phyloP scores from a whole-genome alignment of 2,888 invertebrate species.

The Ypsolopha sequella region DNA sequence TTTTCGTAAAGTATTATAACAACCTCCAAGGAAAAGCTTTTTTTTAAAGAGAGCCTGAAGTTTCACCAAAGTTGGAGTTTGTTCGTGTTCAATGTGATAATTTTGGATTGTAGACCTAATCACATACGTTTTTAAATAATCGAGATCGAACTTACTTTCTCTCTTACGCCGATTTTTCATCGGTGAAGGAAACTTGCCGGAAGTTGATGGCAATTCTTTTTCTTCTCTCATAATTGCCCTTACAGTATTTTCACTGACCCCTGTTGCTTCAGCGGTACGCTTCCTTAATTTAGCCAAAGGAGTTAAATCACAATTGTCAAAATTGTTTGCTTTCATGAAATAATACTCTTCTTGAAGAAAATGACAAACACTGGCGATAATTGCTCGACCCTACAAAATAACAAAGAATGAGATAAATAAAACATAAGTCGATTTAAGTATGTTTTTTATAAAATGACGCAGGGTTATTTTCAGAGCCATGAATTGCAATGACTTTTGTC shows the following conservation, averaged over 20 bases:
- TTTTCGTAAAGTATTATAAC: neutral
- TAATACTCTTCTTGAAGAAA: constrained; percentile 4
- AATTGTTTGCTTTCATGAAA: constrained; percentile 1
- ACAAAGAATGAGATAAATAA: neutral
- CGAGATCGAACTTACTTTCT: constrained; percentile 1
- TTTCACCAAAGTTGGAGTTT: constrained; percentile 5
- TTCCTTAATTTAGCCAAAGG: constrained; percentile 3
- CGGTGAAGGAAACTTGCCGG: constrained; percentile 7
- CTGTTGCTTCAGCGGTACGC: constrained; percentile 4
- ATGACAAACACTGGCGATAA: neutral
- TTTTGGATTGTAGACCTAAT: constrained; percentile 1
- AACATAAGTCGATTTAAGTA: too few relatives aligned
- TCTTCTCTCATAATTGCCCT: constrained; percentile 1
- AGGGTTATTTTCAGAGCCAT: too few relatives aligned
- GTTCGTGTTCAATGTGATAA: constrained; percentile 4
- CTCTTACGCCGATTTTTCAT: constrained; percentile 7
- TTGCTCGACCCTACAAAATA: neutral
- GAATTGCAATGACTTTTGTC: too few relatives aligned
- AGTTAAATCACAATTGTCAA: constrained; percentile 2
- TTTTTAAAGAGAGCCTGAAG: constrained; percentile 3
- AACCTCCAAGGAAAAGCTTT: constrained; percentile 2
- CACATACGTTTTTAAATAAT: constrained; percentile 1
- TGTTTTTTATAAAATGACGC: too few relatives aligned
- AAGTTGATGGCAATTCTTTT: constrained; percentile 6
- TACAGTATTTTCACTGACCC: constrained; percentile 1